These are phyloP conservation scores for Drosophila dives DNA, from an alignment of 2,888 invertebrate species.

Conservation along the genomic window DNA sequence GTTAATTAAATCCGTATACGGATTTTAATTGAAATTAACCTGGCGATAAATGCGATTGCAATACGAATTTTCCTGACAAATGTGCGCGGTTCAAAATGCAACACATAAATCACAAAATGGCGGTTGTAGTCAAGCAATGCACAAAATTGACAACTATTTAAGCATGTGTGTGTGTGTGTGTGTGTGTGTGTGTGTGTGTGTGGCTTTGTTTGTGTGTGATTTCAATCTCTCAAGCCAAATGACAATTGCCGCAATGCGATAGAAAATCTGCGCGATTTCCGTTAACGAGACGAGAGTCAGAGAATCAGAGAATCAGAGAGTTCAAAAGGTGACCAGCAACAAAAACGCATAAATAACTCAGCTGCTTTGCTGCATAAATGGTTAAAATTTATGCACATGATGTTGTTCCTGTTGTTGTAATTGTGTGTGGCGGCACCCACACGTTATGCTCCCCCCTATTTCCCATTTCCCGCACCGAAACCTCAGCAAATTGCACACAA, in stretches of 20 bases:
- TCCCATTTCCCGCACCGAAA: constrained; percentile 4
- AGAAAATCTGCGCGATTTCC: constrained; percentile 68
- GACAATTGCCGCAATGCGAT: constrained; percentile 72
- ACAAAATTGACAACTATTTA: constrained; percentile 12
- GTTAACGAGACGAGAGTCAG: constrained; percentile 45
- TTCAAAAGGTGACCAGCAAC: constrained; percentile 42
- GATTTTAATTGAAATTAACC: constrained; percentile 75
- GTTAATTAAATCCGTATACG: constrained; percentile 64
- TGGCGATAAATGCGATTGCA: constrained; percentile 58
- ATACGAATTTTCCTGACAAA: constrained; percentile 55
- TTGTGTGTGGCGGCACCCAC: constrained; percentile 11
- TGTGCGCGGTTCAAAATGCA: constrained; percentile 61
- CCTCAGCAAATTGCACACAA: constrained; percentile 67
- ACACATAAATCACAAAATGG: constrained; percentile 69
- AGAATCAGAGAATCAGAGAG: constrained; percentile 18
- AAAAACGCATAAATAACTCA: constrained; percentile 63
- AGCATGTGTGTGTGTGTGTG: constrained; percentile 1
- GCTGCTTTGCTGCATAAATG: constrained; percentile 60
- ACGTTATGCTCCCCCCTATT: not conserved
- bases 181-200: constrained; percentile 3
- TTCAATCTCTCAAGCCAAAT: constrained; percentile 75
- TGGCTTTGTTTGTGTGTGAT: constrained; percentile 33
- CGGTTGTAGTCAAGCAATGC: constrained; percentile 63
- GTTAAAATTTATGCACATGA: constrained; percentile 61
- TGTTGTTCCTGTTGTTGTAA: constrained; percentile 19